Conservation (phyloP, 2,797 vertebrate species). For the Betta splendens region DNA sequence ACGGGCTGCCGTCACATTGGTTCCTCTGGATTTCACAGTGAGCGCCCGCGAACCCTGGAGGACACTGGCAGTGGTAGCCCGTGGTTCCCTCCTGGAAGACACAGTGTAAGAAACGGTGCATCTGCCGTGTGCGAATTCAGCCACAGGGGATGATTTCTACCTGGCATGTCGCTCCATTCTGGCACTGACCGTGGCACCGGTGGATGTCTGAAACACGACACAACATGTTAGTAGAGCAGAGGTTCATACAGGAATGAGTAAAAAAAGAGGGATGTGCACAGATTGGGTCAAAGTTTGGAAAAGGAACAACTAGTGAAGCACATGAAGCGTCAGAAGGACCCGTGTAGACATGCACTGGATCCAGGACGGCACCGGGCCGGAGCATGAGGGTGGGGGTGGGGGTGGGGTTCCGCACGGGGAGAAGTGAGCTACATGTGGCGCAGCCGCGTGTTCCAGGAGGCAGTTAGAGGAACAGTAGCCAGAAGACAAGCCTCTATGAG, state of each 20-base stretch:
- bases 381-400: constrained; percentile 36
- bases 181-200: constrained; percentile 89
- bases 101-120: background rate
- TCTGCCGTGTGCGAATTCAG: background rate
- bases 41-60: constrained; percentile 84
- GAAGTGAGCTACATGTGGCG: constrained; percentile 44
- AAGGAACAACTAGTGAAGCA: constrained; percentile 36
- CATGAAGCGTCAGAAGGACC: constrained; percentile 21
- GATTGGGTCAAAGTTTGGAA: constrained; percentile 43
- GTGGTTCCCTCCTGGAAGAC: constrained; percentile 80
- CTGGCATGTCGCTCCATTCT: constrained; percentile 92
- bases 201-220: constrained; percentile 78
- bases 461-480: constrained; percentile 22
- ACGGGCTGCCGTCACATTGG: constrained; percentile 86
- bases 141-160: constrained; percentile 62
- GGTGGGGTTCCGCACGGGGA: constrained; percentile 52
- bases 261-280: constrained; percentile 14
- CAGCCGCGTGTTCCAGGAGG: constrained; percentile 37
- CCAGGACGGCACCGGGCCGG: constrained; percentile 29
- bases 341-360: constrained; percentile 51
- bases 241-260: background rate
- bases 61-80: constrained; percentile 87
- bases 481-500: constrained; percentile 42
- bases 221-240: background rate
- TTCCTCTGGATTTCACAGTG: constrained; percentile 88